Base-by-base conservation (phyloP, 1,140 invertebrate species). In the Nasonia vitripennis region DNA sequence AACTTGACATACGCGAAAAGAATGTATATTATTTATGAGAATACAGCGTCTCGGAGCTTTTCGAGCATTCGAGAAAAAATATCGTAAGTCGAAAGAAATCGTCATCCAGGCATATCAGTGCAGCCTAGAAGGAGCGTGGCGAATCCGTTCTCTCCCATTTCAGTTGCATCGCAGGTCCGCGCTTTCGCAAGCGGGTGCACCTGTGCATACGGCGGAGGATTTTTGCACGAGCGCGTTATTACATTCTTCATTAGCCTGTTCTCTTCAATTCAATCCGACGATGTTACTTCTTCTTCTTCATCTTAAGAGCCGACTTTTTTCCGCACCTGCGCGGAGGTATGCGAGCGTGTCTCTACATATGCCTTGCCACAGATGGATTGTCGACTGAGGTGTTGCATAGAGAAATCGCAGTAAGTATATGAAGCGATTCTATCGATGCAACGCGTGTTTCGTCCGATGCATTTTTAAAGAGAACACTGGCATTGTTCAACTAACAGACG, bases 211-310 rank as follows among this genome's bases (percentile, higher is more conserved):
- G 23, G 37, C 23, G 70, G 41, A 51, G 67, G 31, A 83, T 83
- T 77, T 77, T 77, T 68, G 73, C 37, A 73, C 73, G 51, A 75
- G 41, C 34, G 45, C 31, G 62, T 84, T 84, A 84, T 84, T 79
- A 84, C 83, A 48, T 84, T 84, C 77, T 84, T 84, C 82, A 84
- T 84, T 71, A 84, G 73, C 71, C 31, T 20, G 51, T 77, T 67
- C 73, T 77, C 37, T 37, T 75, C 62, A 45, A 83, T 41, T 31
- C 14, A 37, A 17, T 10, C 27, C 27, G n/a, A 70, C 68, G 10
- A 7, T 17, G 68, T 11, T 23, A 1, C 7, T n/a, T n/a, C n/a
- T 12, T n/a, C 68, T 70, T 11, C 17, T n/a, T 10, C 9, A 2
- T 31, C 9, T 73, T 17, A 11, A 17, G 17, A 20, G 14, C 34